Evolutionary conservation across 2,888 invertebrate species (phyloP), one percentile per base, ranked within the genome.

Genomic region (Ormyrus thymus): DNA sequence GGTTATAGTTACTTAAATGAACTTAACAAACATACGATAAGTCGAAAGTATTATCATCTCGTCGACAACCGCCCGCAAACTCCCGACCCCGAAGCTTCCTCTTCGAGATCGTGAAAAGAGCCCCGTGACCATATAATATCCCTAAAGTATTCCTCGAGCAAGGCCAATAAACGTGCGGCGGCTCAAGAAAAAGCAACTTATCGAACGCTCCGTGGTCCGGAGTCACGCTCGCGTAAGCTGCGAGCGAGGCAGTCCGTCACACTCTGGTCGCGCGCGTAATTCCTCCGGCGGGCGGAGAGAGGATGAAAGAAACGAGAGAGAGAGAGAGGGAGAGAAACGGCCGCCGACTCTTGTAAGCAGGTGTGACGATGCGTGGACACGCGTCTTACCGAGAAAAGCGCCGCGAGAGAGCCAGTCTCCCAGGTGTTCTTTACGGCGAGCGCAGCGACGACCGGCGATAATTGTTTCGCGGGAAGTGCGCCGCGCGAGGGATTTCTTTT

Each of bases 361-460:
- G 90, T 89, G 89, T 89, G 89, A 89, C 89, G 89, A 90, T 90
- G 90, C 89, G 85, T 81, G 86, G 87, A 90, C 90, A 90, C 89
- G 89, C 88, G 86, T 89, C 86, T 76, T 78, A 78, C 78, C 56
- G 73, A 62, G 81, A 75, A 79, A 81, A 83, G 81, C 84, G 84
- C 82, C 84, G 78, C 82, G 80, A 13, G 13, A 13, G 56, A 8
- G 48, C 46, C 10, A 46, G 59, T 81, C 83, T 77, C 86, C 29
- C 86, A 86, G 87, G 87, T 88, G 88, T 86, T 86, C 85, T 87
- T 88, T 86, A 87, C 84, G 82, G 81, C 84, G 74, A 80, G 80
- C 81, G 81, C 53, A 64, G 1, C 15, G 76, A 68, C 70, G 68
- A 53, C 70, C 79, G 74, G 56, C 71, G 71, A 81, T 84, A 76